Evolutionary conservation across 2,888 invertebrate genomes (phyloP).

Genomic region (Volucella inanis): DNA sequence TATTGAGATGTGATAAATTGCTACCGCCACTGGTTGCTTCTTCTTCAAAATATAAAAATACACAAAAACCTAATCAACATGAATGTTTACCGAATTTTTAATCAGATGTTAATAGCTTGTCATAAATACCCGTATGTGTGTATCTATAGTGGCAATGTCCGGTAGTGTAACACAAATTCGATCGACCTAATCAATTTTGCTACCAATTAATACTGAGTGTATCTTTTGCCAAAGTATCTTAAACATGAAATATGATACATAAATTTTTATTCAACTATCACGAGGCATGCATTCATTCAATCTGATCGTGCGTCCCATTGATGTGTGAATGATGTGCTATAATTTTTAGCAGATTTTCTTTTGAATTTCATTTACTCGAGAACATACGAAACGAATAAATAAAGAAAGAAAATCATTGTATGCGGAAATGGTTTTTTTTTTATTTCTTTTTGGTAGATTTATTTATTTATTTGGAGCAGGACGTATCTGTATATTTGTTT

Average conservation of each 20-base stretch:
- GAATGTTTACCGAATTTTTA: constrained; percentile 22
- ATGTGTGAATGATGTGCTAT: constrained; percentile 22
- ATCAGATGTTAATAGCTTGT: constrained; percentile 9
- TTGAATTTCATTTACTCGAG: constrained; percentile 12
- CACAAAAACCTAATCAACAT: neutral
- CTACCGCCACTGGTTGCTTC: neutral
- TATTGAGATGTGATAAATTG: neutral
- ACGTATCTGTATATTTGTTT: constrained; percentile 28
- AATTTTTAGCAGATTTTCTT: constrained; percentile 39
- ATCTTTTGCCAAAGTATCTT: constrained; percentile 25
- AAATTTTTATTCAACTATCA: neutral
- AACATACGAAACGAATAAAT: constrained; percentile 19
- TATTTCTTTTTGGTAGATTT: constrained; percentile 5
- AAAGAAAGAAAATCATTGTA: constrained; percentile 64
- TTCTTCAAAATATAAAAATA: too few species aligned
- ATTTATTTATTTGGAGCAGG: constrained; percentile 60
- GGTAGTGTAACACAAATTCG: neutral
- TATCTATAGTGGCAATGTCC: neutral
- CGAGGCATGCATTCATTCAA: constrained; percentile 6
- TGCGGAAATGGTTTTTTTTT: constrained; percentile 49
- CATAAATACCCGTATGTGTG: neutral
- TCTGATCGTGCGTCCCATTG: neutral
- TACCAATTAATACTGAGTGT: neutral
- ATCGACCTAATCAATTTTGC: neutral
- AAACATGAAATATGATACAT: neutral